Conservation (phyloP, 2,113 vertebrate species). For the Clupea harengus region DNA sequence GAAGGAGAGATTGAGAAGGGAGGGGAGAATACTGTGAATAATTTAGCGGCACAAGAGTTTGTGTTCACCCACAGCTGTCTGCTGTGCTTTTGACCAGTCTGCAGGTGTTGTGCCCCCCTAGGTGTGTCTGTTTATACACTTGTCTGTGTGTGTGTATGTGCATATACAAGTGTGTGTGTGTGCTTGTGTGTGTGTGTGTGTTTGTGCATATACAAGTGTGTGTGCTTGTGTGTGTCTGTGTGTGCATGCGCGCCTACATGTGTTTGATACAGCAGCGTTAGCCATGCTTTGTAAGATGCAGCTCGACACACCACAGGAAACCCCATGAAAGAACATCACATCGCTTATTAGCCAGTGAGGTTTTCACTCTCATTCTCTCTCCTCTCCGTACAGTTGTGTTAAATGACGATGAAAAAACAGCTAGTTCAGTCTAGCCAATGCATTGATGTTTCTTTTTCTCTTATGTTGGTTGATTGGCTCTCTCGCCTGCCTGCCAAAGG, state of each 20-base stretch:
- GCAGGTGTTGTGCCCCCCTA: neutral
- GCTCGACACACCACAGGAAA: neutral
- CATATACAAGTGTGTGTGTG: neutral
- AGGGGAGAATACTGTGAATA: conserved; percentile 61
- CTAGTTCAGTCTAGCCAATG: too few relatives aligned
- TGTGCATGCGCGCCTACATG: neutral
- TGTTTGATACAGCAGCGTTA: too few relatives aligned
- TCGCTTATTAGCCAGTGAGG: neutral
- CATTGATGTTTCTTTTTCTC: too few relatives aligned
- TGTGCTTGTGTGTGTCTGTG: neutral
- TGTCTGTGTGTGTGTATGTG: too few relatives aligned
- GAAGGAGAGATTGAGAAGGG: neutral
- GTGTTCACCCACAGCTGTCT: neutral
- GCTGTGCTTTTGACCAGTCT: neutral
- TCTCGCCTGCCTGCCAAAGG: too few relatives aligned
- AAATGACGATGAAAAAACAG: too few relatives aligned
- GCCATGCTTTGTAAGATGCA: too few relatives aligned
- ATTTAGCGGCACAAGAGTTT: conserved; percentile 22
- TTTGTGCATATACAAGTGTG: neutral
- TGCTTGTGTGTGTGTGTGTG: neutral
- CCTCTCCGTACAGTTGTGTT: too few relatives aligned
- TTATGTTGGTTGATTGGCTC: too few relatives aligned
- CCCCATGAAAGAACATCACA: neutral
- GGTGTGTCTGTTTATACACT: neutral
- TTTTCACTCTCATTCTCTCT: too few relatives aligned